Evolutionary conservation across 2,113 vertebrate genomes (phyloP).

Genomic region (Malurus elegans): DNA sequence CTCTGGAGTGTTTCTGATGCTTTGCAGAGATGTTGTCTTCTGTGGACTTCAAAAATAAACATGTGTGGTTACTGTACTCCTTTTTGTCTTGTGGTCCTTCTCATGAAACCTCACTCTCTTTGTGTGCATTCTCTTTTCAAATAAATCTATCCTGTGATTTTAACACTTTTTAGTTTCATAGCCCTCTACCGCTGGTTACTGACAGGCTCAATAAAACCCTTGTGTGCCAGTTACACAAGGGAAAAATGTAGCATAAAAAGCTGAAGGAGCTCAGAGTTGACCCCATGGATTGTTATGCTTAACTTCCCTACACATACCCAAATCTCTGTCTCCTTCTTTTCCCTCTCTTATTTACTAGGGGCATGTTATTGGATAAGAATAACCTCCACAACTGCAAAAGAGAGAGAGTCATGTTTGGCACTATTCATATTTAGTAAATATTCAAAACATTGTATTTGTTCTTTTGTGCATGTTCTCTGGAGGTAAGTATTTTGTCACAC

Average conservation of each 20-base stretch:
- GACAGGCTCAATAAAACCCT: neutral
- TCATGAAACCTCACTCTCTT: neutral
- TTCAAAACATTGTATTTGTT: neutral
- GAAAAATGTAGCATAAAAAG: neutral
- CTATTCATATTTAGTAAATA: neutral
- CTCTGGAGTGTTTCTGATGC: neutral
- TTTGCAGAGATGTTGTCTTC: neutral
- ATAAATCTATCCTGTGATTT: neutral
- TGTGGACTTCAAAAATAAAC: neutral
- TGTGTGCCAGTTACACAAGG: neutral
- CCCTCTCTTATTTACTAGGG: neutral
- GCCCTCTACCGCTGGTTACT: neutral
- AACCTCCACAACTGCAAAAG: neutral
- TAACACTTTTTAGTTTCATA: neutral
- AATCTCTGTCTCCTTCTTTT: neutral
- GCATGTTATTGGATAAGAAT: neutral
- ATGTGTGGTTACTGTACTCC: accelerated
- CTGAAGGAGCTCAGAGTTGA: neutral
- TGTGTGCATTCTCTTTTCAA: neutral
- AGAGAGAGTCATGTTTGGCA: neutral
- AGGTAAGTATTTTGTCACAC: neutral
- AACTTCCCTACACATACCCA: neutral
- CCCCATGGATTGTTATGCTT: neutral
- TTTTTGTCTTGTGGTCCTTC: neutral
- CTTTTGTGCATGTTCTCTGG: neutral